Base-by-base conservation (phyloP, 2,888 invertebrate species). In the Lithosia quadra region DNA sequence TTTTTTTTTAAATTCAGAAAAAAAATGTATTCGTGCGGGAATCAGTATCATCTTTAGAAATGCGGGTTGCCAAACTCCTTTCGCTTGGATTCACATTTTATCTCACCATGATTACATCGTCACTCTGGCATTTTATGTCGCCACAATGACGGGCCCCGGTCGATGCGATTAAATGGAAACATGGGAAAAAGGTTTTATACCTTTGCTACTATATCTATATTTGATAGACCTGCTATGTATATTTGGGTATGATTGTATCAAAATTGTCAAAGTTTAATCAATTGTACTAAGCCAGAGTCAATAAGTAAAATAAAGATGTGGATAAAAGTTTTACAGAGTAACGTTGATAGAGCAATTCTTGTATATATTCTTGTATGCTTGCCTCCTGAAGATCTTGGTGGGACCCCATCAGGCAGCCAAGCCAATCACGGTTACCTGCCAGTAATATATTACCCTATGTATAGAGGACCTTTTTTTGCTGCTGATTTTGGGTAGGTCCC, bases 111-210 rank as follows among this genome's bases (percentile, higher is more conserved):
- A 24, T 24, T 56, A 56, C 24, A 56, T 22, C 24, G 24, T 15
- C 24, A 22, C 28, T 24, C 24, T 24, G 15, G 24, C 15, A 3
- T 56, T 56, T 28, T 56, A 56, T 7, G 24, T 56, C 56, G 56
- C 56, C 56, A 15, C 56, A 56, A 56, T 24, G 24, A 24, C 56
- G 15, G 18, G 28, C 24, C 24, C 7, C 28, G 24, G 56, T 13
- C 56, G 24, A 56, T 56, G 24, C 13, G 56, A 22, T 56, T 56
- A 56, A 49, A 49, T 56, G 56, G 56, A 56, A 56, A 56, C 24
- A 28, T 24, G 24, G 56, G 56, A 7, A 9, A 49, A 49, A 49
- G 49, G 22, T 56, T 56, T 56, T 24, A 24, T 24, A 56, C 56
- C 24, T 24, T 7, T 56, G 28, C 15, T 24, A 28, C 56, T 56